Conservation (phyloP, 2,113 vertebrate genomes). For the Rhagologus leucostigma region DNA sequence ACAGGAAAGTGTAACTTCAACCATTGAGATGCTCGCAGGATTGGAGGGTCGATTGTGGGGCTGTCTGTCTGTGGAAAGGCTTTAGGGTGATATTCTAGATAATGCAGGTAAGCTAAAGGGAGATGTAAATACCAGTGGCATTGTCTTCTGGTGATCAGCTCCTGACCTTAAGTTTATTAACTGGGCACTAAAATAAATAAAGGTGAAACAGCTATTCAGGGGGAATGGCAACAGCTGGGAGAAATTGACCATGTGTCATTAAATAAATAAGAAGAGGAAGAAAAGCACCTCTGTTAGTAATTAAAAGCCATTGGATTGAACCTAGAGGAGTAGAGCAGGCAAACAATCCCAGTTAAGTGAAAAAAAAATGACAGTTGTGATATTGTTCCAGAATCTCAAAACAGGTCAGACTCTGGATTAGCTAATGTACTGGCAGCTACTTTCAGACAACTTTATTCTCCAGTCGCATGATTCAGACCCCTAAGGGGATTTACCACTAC, state of each 20-base stretch:
- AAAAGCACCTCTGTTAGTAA: rapidly evolving
- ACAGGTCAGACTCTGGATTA: not conserved
- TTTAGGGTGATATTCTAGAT: not conserved
- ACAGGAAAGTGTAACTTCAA: not conserved
- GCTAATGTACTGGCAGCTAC: not conserved
- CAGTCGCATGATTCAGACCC: not conserved
- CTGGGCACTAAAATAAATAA: not conserved
- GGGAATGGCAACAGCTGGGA: not conserved
- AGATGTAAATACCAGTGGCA: not conserved
- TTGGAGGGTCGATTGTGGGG: not conserved
- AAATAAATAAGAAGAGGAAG: not conserved
- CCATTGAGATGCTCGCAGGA: rapidly evolving
- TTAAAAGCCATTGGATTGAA: not conserved
- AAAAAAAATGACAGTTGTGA: not conserved
- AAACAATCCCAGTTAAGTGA: not conserved
- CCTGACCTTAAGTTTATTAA: not conserved
- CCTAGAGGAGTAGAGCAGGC: not conserved
- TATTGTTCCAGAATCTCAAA: not conserved
- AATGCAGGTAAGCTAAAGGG: not conserved
- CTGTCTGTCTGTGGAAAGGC: not conserved
- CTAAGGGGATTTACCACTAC: not conserved
- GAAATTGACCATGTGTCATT: not conserved
- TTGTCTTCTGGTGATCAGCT: not conserved
- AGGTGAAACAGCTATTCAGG: not conserved
- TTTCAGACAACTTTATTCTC: not conserved